phyloP scores from a whole-genome alignment of 2,113 vertebrate species.

The Sinocyclocheilus grahami region DNA sequence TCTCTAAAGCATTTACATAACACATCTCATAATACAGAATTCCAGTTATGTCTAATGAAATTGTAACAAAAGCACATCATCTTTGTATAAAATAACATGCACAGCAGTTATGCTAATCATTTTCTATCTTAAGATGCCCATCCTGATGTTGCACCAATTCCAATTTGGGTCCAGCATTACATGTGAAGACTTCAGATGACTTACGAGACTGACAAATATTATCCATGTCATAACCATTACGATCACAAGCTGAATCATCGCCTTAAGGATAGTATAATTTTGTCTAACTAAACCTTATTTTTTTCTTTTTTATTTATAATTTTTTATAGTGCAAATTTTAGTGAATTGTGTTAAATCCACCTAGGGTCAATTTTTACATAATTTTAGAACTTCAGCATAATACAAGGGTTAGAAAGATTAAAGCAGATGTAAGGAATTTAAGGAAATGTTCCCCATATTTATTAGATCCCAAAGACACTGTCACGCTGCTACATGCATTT shows the following conservation, averaged over 20 bases:
- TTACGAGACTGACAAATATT: neutral
- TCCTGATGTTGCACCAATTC: neutral
- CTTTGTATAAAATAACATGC: neutral
- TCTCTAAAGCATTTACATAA: neutral
- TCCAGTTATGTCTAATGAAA: neutral
- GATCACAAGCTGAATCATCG: neutral
- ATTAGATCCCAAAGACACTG: too few species aligned
- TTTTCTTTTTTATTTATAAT: too few species aligned
- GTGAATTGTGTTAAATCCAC: too few species aligned
- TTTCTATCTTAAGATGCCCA: neutral
- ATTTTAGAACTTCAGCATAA: too few species aligned
- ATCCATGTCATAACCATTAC: neutral
- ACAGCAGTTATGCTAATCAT: neutral
- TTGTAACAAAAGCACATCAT: neutral
- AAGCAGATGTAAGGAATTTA: too few species aligned
- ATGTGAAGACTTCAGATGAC: neutral
- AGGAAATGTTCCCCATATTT: too few species aligned
- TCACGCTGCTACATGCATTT: too few species aligned
- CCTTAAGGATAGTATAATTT: neutral
- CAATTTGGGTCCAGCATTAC: neutral
- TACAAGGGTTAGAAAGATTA: too few species aligned
- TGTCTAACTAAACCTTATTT: neutral
- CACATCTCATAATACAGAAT: neutral
- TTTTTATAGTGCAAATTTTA: too few species aligned
- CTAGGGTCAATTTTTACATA: too few species aligned